Percentiles rank a stretch among this genome's conserved stretches.
These are phyloP conservation scores for Aplochiton taeniatus DNA, from an alignment of 2,797 vertebrate species.

Conservation along the genomic window DNA sequence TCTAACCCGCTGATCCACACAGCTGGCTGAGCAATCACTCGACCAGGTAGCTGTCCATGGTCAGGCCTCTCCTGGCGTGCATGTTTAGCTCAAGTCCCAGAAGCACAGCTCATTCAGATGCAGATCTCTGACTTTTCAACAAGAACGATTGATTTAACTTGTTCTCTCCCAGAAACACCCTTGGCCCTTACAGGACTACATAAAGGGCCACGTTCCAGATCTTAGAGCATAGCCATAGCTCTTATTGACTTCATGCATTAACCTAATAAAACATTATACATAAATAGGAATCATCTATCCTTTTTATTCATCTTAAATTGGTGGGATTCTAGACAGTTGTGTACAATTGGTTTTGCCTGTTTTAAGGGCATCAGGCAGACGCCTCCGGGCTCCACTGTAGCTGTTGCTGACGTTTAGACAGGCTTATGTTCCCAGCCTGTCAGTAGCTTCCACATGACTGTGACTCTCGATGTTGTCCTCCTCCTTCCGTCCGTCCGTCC, in stretches of 20 bases:
- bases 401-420: not conserved
- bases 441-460: slow-evolving; percentile 3
- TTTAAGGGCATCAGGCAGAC: not conserved
- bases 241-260: too few species aligned
- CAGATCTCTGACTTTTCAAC: slow-evolving; percentile 1
- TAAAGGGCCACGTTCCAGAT: not conserved
- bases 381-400: not conserved
- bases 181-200: not conserved
- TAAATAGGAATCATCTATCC: too few species aligned
- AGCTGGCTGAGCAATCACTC: slow-evolving; percentile 23
- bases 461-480: slow-evolving; percentile 7
- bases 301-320: too few species aligned
- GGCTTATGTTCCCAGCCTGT: slow-evolving; percentile 8
- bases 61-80: slow-evolving; percentile 5
- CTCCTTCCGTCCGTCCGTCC: not conserved
- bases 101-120: not conserved
- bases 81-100: slow-evolving; percentile 7
- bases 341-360: too few species aligned
- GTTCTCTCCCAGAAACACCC: not conserved
- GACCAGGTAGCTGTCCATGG: slow-evolving; percentile 16
- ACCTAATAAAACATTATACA: not conserved
- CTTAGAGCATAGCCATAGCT: not conserved
- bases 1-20: slow-evolving; percentile 32
- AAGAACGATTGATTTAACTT: not conserved
- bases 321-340: too few species aligned